A percentile compares a stretch with the other conserved stretches of the same genome.
These are phyloP conservation scores for Tetramorium parvispinum DNA, from an alignment of 1,140 invertebrate genomes.

Conservation along the genomic window DNA sequence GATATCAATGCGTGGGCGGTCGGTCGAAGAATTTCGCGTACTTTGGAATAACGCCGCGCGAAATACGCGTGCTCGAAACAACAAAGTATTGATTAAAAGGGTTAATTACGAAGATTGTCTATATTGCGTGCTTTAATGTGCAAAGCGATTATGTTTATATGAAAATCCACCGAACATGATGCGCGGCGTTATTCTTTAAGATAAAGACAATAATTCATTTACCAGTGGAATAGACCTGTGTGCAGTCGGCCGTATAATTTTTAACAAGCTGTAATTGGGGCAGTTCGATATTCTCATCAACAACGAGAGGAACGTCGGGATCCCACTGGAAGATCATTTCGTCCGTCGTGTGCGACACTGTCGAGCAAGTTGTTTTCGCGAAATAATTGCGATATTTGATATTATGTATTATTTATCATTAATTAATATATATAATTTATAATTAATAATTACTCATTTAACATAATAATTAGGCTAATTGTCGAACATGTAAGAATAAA, in stretches of 20 bases:
- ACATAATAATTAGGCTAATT: background rate
- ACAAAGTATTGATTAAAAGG: background rate
- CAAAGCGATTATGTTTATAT: background rate
- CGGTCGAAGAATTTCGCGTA: background rate
- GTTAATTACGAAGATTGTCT: background rate
- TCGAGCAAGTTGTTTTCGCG: constrained; percentile 67
- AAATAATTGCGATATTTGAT: background rate
- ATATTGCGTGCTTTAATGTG: background rate
- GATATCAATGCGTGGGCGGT: constrained; percentile 24
- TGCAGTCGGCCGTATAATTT: constrained; percentile 95
- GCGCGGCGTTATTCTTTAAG: background rate
- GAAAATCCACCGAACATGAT: background rate
- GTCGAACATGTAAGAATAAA: background rate
- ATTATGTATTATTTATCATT: no score
- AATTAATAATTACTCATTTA: background rate
- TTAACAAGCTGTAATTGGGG: constrained; percentile 94
- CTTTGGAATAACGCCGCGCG: background rate
- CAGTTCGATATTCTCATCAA: constrained; percentile 95
- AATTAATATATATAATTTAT: no score
- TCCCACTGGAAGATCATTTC: constrained; percentile 97
- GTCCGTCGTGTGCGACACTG: constrained; percentile 96
- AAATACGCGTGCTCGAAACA: background rate
- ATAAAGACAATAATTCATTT: constrained; percentile 63
- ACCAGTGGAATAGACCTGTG: constrained; percentile 95
- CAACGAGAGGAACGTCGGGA: constrained; percentile 94